These are phyloP conservation scores for Zophobas morio DNA, from an alignment of 1,140 invertebrate genomes.

Conservation along the genomic window DNA sequence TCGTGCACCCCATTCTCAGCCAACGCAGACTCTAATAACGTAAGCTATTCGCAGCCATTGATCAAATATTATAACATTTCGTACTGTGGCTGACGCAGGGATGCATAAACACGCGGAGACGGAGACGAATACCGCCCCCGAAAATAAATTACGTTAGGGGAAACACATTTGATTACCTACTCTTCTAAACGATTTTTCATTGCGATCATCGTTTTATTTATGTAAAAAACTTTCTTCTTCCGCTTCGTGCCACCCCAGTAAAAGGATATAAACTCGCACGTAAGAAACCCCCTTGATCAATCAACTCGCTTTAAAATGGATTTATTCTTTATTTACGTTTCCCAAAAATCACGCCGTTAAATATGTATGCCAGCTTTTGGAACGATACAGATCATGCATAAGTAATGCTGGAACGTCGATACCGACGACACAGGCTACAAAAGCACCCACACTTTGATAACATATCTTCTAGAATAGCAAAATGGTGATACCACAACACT, in stretches of 20 bases:
- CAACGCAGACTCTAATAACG: slow-evolving; percentile 16
- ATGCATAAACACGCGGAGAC: slow-evolving; percentile 28
- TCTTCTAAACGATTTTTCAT: slow-evolving; percentile 34
- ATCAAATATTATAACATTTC: slow-evolving; percentile 41
- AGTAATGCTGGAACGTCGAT: background rate
- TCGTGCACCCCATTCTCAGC: slow-evolving; percentile 27
- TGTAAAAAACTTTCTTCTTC: slow-evolving; percentile 24
- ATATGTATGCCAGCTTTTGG: slow-evolving; percentile 22
- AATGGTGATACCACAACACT: background rate
- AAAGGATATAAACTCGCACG: slow-evolving; percentile 8
- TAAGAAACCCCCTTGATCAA: slow-evolving; percentile 16
- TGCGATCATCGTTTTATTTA: slow-evolving; percentile 35
- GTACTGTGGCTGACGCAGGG: slow-evolving; percentile 23
- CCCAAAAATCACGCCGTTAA: slow-evolving; percentile 28
- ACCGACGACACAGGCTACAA: background rate
- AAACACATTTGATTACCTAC: slow-evolving; percentile 26
- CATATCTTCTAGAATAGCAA: background rate
- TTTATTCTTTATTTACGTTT: slow-evolving; percentile 36
- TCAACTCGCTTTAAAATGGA: slow-evolving; percentile 35
- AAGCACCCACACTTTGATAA: background rate
- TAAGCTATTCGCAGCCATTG: slow-evolving; percentile 29
- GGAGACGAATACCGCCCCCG: slow-evolving; percentile 16
- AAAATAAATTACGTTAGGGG: slow-evolving; percentile 35
- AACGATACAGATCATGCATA: slow-evolving; percentile 23
- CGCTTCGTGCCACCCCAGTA: background rate